These are phyloP conservation scores for Yponomeuta malinellus DNA, from an alignment of 2,888 invertebrate species.

Conservation along the genomic window DNA sequence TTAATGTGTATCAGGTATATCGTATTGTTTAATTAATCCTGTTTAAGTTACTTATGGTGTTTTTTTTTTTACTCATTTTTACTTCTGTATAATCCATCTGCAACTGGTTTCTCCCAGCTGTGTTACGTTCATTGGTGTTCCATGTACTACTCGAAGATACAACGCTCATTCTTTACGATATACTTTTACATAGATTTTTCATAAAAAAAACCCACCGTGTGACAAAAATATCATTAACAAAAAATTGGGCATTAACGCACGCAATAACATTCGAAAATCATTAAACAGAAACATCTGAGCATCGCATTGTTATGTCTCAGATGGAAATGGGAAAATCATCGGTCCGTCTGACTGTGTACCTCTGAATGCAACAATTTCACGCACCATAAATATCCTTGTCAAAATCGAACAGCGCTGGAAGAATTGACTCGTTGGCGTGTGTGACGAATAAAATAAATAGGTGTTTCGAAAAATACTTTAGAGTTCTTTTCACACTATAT, in stretches of 20 bases:
- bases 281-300: too few relatives aligned
- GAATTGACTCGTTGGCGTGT: constrained; percentile 55
- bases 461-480: background rate
- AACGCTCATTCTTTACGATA: background rate
- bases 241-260: background rate
- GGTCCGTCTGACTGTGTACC: constrained; percentile 40
- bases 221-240: background rate
- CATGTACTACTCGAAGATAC: background rate
- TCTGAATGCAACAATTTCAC: constrained; percentile 68
- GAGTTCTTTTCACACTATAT: too few relatives aligned
- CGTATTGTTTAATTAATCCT: too few relatives aligned
- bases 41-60: too few relatives aligned
- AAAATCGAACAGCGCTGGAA: constrained; percentile 53
- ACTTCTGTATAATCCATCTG: too few relatives aligned
- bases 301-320: constrained; percentile 53
- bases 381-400: constrained; percentile 65
- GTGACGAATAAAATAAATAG: constrained; percentile 60
- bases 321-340: constrained; percentile 68
- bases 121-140: too few relatives aligned
- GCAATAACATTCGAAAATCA: constrained; percentile 36
- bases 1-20: too few relatives aligned
- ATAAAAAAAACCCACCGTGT: background rate
- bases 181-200: background rate
- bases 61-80: too few relatives aligned
- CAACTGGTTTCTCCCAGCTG: too few relatives aligned